phyloP scores from a whole-genome alignment of 2,888 invertebrate species.

The Trachelus stipa region DNA sequence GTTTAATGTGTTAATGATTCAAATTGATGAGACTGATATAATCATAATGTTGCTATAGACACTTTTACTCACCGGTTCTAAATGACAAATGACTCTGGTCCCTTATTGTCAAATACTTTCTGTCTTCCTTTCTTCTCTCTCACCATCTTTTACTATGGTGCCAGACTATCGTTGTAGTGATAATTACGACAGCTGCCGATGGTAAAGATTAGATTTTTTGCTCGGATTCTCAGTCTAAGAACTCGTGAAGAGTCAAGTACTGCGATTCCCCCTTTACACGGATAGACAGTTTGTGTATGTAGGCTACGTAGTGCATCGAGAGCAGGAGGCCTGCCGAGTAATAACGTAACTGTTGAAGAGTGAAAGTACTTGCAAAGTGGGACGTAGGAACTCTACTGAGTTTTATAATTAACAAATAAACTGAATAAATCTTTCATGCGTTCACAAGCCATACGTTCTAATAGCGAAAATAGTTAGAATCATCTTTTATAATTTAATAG shows the following conservation, averaged over 20 bases:
- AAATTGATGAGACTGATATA: background rate
- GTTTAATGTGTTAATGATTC: background rate
- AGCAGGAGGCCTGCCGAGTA: constrained; percentile 42
- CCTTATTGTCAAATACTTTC: background rate
- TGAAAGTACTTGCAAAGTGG: constrained; percentile 63
- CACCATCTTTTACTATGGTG: background rate
- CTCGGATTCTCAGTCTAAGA: constrained; percentile 42
- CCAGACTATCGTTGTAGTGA: background rate
- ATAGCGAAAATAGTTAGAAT: background rate
- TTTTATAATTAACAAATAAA: constrained; percentile 57
- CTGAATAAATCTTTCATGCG: constrained; percentile 15
- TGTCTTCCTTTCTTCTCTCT: background rate
- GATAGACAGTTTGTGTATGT: constrained; percentile 20
- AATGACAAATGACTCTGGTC: background rate
- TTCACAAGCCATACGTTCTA: background rate
- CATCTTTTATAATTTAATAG: background rate
- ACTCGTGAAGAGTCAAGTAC: background rate
- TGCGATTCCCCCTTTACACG: constrained; percentile 15
- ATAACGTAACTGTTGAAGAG: constrained; percentile 66
- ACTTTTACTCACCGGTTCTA: background rate
- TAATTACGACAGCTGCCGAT: background rate
- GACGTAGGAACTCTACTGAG: constrained; percentile 42
- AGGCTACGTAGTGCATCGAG: constrained; percentile 12
- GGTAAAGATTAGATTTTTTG: constrained; percentile 39
- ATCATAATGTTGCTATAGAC: background rate